These are phyloP conservation scores for Drosophila pachea DNA, from an alignment of 1,140 invertebrate species.

Conservation along the genomic window DNA sequence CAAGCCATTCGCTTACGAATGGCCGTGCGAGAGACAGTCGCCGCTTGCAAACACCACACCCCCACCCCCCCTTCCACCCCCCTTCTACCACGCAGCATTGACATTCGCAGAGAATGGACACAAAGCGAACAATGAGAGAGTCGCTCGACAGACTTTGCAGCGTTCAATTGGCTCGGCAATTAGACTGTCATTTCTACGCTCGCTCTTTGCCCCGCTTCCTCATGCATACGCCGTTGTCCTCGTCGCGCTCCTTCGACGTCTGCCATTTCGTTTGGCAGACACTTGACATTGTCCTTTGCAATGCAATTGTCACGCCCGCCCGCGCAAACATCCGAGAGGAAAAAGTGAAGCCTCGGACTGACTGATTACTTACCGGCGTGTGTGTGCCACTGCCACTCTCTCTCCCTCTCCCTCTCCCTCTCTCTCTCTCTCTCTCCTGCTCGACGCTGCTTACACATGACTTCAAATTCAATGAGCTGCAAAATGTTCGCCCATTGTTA, in stretches of 20 bases:
- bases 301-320: slow-evolving; percentile 35
- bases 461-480: slow-evolving; percentile 77
- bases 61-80: no score
- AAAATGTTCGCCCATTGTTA: slow-evolving; percentile 74
- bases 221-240: no score
- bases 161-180: slow-evolving; percentile 23
- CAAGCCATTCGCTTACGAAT: no score
- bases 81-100: no score
- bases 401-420: neutral
- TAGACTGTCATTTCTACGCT: slow-evolving; percentile 16
- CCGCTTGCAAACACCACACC: no score
- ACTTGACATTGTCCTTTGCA: slow-evolving; percentile 25
- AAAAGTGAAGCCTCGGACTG: slow-evolving; percentile 16
- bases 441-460: slow-evolving; percentile 63
- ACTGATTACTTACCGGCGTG: slow-evolving; percentile 24
- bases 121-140: slow-evolving; percentile 5
- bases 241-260: no score
- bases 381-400: slow-evolving; percentile 1
- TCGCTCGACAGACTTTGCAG: neutral
- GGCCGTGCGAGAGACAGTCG: no score
- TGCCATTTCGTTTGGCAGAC: slow-evolving; percentile 26
- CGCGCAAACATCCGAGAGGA: neutral
- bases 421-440: neutral
- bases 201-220: no score
- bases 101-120: neutral